Percentiles rank a stretch among this genome's conserved stretches.
Conservation (phyloP, 2,797 vertebrate genomes). For the Sarcophilus harrisii region DNA sequence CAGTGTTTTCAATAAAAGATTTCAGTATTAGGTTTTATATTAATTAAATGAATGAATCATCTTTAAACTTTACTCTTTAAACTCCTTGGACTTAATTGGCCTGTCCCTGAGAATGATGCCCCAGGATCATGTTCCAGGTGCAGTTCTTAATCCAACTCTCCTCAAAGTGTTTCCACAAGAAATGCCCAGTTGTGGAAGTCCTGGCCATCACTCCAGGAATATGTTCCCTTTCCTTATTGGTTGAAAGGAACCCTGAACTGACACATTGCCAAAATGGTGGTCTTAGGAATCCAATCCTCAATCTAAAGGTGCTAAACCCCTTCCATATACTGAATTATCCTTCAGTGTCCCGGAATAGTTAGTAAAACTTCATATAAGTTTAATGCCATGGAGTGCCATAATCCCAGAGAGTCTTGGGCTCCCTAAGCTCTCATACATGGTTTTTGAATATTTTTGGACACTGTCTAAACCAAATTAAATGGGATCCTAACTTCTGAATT, state of each 20-base stretch:
- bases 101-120: conserved; percentile 20
- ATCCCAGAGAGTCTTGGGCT: neutral
- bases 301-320: neutral
- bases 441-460: neutral
- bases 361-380: neutral
- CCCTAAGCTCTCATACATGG: neutral
- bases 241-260: neutral
- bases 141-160: neutral
- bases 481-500: neutral
- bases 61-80: conserved; percentile 13
- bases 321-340: neutral
- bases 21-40: neutral
- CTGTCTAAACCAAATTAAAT: neutral
- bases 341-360: neutral
- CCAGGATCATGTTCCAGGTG: neutral
- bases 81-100: neutral
- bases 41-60: conserved; percentile 41
- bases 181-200: neutral
- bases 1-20: conserved; percentile 19
- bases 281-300: neutral
- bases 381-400: neutral
- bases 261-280: neutral
- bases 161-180: neutral
- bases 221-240: neutral
- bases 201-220: neutral